phyloP scores from a whole-genome alignment of 2,888 invertebrate genomes.

The Nephrotoma guestfalica region DNA sequence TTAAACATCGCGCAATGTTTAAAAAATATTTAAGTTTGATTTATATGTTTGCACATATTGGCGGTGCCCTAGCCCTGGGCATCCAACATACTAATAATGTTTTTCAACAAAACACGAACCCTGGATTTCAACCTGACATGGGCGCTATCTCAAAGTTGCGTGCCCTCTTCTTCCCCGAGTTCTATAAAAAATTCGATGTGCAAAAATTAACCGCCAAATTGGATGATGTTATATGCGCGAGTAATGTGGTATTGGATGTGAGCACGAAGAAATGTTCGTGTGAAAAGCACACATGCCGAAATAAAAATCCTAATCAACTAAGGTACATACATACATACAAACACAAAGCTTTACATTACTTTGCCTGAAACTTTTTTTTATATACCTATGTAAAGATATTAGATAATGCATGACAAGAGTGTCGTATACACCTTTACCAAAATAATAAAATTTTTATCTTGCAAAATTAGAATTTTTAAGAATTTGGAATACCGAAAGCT shows the following conservation, averaged over 20 bases:
- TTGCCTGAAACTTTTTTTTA: background rate
- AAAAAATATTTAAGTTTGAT: background rate
- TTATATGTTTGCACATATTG: background rate
- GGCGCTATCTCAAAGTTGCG: background rate
- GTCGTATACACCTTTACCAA: background rate
- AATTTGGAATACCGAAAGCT: background rate
- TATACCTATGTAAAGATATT: background rate
- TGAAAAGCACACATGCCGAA: background rate
- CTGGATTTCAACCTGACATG: background rate
- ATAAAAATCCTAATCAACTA: background rate
- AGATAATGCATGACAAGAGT: background rate
- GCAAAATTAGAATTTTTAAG: background rate
- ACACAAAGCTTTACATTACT: background rate
- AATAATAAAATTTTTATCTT: background rate
- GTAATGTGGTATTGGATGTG: background rate
- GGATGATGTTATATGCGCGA: background rate
- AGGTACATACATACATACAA: background rate
- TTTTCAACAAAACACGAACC: background rate
- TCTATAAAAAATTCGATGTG: background rate
- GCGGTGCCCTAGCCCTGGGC: background rate
- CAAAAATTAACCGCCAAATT: background rate
- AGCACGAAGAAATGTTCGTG: conserved; percentile 1
- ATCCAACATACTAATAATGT: background rate
- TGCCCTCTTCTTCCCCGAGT: background rate
- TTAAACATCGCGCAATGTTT: background rate